Evolutionary conservation across 1,140 invertebrate genomes (phyloP), one percentile per base, ranked within the genome.

Genomic region (Brachystomella parvula): DNA sequence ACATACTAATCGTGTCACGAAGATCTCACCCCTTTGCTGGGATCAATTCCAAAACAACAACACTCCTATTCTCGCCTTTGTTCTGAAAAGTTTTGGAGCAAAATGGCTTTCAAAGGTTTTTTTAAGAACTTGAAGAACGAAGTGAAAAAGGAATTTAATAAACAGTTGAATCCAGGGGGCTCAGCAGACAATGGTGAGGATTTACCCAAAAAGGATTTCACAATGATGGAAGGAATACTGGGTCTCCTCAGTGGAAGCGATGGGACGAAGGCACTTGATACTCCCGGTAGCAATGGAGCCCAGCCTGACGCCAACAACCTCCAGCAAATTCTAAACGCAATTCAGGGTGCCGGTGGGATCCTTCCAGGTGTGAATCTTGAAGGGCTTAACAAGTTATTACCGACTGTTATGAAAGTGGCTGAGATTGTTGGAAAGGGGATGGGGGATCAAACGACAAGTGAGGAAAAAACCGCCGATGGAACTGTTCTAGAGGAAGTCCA

Each of bases 111-210:
- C 59, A 68, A 68, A 39, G 67, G 67, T 30, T 65, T 64, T 44
- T 68, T 68, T 58, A 68, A 65, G 33, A 33, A 67, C 31, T 60
- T 68, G 12, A 68, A 68, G 58, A 62, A 68, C 21, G 67, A 68
- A 28, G 58, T 68, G 1, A 61, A 12, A 3, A 64, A 68, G 24
- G 63, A 65, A 53, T 56, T 68, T 30, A 44, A 29, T 3, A 47
- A 56, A 2, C 39, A 63, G 21, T 61, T 68, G 3, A 35, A 65
- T 33, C 24, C 35, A 44, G 33, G 24, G 12, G 24, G 33, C 3
- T 19, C 31, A 33, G 57, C 15, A 29, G 35, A n/a, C 30, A 6
- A n/a, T 28, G 44, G 47, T 24, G 21, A 39, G 33, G 12, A 33
- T 6, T n/a, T 21, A n/a, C 17, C n/a, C 15, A 56, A 56, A 47